phyloP scores from a whole-genome alignment of 2,888 invertebrate species.

The Kuschelorhynchus macadamiae region DNA sequence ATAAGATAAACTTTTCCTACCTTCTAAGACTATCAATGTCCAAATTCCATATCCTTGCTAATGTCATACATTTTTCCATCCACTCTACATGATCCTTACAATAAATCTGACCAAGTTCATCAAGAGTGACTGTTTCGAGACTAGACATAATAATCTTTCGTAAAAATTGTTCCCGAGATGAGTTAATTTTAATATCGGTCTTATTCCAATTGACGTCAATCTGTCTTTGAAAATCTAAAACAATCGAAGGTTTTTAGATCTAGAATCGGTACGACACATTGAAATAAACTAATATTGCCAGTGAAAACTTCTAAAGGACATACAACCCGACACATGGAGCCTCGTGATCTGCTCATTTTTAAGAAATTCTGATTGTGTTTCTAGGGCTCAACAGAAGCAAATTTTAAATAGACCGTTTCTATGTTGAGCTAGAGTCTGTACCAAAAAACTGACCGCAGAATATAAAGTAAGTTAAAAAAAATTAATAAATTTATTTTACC shows the following conservation, averaged over 20 bases:
- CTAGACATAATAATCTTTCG: slow-evolving; percentile 81
- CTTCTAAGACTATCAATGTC: slow-evolving; percentile 81
- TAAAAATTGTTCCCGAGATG: slow-evolving; percentile 80
- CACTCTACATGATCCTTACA: slow-evolving; percentile 73
- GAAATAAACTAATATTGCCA: not conserved
- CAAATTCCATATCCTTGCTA: slow-evolving; percentile 76
- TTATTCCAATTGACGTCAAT: slow-evolving; percentile 72
- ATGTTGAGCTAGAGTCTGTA: no score
- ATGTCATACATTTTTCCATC: slow-evolving; percentile 78
- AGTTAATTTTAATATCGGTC: slow-evolving; percentile 79
- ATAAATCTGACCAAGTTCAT: slow-evolving; percentile 70
- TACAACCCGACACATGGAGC: no score
- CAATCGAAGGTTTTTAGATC: slow-evolving; percentile 10
- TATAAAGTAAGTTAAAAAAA: no score
- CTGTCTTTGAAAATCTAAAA: slow-evolving; percentile 54
- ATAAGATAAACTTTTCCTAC: slow-evolving; percentile 70
- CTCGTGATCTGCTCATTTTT: no score
- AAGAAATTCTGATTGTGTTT: no score
- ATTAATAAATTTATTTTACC: no score
- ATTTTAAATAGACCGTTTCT: no score
- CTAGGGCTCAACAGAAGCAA: not conserved
- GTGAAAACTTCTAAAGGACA: no score
- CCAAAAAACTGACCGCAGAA: no score
- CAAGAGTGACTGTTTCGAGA: slow-evolving; percentile 79
- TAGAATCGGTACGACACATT: not conserved